Evolutionary conservation across 2,113 vertebrate species (phyloP).

Genomic region (Brienomyrus longianalis): DNA sequence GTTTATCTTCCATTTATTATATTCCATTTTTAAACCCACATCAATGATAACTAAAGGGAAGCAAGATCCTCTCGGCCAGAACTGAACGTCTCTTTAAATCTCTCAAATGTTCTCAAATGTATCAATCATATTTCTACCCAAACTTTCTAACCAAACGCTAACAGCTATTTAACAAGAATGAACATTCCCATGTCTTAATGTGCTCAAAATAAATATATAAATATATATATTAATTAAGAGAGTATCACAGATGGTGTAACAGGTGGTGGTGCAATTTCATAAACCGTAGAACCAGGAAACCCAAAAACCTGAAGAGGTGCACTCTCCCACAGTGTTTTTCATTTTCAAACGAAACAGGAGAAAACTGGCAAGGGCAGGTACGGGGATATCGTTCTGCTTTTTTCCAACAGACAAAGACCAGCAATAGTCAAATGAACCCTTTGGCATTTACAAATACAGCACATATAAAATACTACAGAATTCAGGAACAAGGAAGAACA

Average conservation of each 20-base stretch:
- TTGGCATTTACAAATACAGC: background rate
- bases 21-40: background rate
- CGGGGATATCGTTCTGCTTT: background rate
- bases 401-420: background rate
- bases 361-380: background rate
- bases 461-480: background rate
- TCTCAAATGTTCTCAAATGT: background rate
- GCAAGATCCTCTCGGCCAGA: background rate
- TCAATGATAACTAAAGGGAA: background rate
- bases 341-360: background rate
- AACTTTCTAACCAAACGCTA: background rate
- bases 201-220: background rate
- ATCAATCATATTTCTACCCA: background rate
- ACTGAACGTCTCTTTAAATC: background rate
- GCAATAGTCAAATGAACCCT: background rate
- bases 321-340: background rate
- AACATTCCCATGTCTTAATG: background rate
- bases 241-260: background rate
- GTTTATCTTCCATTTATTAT: background rate
- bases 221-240: background rate
- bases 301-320: background rate
- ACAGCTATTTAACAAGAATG: background rate
- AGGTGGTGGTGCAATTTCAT: background rate
- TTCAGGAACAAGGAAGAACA: background rate
- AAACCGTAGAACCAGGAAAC: background rate